These are phyloP conservation scores for Xiphophorus birchmanni DNA, from an alignment of 2,797 vertebrate species.

Conservation along the genomic window DNA sequence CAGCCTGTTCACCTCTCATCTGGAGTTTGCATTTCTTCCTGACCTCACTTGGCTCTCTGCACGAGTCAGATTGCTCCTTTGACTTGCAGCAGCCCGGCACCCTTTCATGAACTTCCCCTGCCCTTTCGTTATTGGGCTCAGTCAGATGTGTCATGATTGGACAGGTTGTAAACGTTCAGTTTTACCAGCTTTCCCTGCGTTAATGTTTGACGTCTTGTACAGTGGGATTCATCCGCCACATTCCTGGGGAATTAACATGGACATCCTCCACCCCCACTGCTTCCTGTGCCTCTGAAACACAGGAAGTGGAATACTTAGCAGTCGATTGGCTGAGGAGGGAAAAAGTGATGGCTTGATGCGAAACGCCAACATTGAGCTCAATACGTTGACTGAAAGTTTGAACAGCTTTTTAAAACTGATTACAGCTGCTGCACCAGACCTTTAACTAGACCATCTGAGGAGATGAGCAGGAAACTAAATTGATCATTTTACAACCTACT, in stretches of 20 bases:
- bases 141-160: not conserved
- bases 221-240: conserved; percentile 43
- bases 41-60: conserved; percentile 12
- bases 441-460: not conserved
- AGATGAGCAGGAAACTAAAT: not conserved
- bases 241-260: conserved; percentile 71
- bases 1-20: conserved; percentile 7
- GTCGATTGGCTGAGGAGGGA: conserved; percentile 57
- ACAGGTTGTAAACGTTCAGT: not conserved
- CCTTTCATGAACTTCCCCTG: conserved; percentile 14
- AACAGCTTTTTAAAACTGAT: not conserved
- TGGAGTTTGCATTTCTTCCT: not conserved
- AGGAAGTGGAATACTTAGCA: conserved; percentile 59
- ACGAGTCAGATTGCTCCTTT: conserved; percentile 9
- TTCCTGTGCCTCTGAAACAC: conserved; percentile 70
- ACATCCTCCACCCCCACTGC: conserved; percentile 60
- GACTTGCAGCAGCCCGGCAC: conserved; percentile 6
- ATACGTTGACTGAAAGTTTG: not conserved
- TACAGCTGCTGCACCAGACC: not conserved
- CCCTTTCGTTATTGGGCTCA: not conserved
- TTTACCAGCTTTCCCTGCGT: conserved; percentile 22
- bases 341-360: conserved; percentile 51
- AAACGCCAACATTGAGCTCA: conserved; percentile 14
- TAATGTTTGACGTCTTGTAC: conserved; percentile 52
- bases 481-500: not conserved